Conservation (phyloP, 2,797 vertebrate genomes). For the Ctenochaetus hawaiiensis region DNA sequence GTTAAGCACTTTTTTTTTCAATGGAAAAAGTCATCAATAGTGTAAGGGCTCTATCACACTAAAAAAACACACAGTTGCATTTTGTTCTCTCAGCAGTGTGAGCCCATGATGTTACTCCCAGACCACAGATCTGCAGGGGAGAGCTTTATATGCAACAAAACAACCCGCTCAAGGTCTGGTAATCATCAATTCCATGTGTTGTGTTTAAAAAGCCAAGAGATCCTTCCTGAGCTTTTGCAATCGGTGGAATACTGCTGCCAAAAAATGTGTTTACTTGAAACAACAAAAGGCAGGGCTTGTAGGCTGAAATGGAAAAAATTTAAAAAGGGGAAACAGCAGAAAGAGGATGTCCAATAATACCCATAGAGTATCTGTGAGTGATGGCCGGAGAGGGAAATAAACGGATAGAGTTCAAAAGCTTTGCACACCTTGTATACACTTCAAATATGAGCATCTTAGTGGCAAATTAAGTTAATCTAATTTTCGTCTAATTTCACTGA, state of each 20-base stretch:
- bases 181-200: slow-evolving; percentile 51
- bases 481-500: slow-evolving; percentile 23
- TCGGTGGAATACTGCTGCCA: slow-evolving; percentile 41
- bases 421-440: slow-evolving; percentile 3
- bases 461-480: slow-evolving; percentile 2
- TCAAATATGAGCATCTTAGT: slow-evolving; percentile 10
- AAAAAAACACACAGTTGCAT: slow-evolving; percentile 16
- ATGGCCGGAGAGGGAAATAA: slow-evolving; percentile 3
- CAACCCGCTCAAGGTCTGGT: slow-evolving; percentile 43
- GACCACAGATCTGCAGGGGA: slow-evolving; percentile 48
- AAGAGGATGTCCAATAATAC: slow-evolving; percentile 31
- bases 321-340: slow-evolving; percentile 22
- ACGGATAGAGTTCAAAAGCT: slow-evolving; percentile 11
- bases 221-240: slow-evolving; percentile 46
- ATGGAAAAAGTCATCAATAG: slow-evolving; percentile 32
- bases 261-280: slow-evolving; percentile 59
- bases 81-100: slow-evolving; percentile 39
- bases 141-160: slow-evolving; percentile 37
- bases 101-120: slow-evolving; percentile 41
- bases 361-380: slow-evolving; percentile 19
- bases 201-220: slow-evolving; percentile 42
- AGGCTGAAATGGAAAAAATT: slow-evolving; percentile 47
- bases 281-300: slow-evolving; percentile 26
- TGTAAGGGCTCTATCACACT: slow-evolving; percentile 9
- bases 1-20: slow-evolving; percentile 22